Base-by-base conservation (phyloP, 2,797 vertebrate genomes). In the Spinus pinus region DNA sequence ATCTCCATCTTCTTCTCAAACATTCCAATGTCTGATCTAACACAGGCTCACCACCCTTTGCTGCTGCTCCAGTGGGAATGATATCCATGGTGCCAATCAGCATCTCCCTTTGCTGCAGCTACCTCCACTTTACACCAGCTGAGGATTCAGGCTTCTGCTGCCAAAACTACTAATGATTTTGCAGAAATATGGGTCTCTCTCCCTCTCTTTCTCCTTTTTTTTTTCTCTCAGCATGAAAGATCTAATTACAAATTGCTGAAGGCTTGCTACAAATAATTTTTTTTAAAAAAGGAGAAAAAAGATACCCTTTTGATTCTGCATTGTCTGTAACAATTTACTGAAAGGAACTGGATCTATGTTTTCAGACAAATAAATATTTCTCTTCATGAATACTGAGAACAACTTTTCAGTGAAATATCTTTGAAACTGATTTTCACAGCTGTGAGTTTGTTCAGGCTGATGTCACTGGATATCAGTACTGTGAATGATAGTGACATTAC, bases 231-330 rank as follows among this genome's bases (percentile, higher is more conserved):
- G 71, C 72, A 69, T 86, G 93, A 92, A 89, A 89, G 60, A 89
- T 86, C 84, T 96, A 94, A 96, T 96, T 97, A 93, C 86, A 92
- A 94, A 95, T 89, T 87, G 90, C 92, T 95, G 81, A 94, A 80
- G 88, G 86, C 86, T 89, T 90, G 16, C 50, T 82, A 64, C 58
- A 93, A 96, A 94, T 86, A 94, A 54, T 22, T 20, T 39, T 75
- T 71, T 20, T 5, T 42, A 5, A 41, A 21, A n/a, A 31, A 2
- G 4, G 22, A 5, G 10, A 21, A 66, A 35, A 79, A 54, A 28
- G 2, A 53, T 57, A 77, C 35, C 33, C 71, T 90, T 94, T 96
- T 77, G 78, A 91, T 57, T 88, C 79, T 80, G 14, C 37, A 17
- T 89, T 91, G 42, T 92, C 88, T 88, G 49, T 69, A 80, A 57